These are phyloP conservation scores for Melospiza melodia DNA, from an alignment of 2,113 vertebrate species.

Conservation along the genomic window DNA sequence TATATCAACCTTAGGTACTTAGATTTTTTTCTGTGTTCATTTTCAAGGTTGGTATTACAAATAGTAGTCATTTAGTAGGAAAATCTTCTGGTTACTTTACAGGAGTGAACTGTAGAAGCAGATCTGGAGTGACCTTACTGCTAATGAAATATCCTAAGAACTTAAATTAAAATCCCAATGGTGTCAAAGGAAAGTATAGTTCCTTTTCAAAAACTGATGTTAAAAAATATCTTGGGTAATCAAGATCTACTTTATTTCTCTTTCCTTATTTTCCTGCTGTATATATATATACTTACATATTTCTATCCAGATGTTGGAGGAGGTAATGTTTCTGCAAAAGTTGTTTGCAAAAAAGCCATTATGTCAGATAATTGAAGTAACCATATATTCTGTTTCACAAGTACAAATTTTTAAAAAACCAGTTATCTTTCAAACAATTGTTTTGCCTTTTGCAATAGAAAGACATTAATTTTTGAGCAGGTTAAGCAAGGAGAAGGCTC, in stretches of 20 bases:
- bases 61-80: neutral
- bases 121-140: neutral
- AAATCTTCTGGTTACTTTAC: neutral
- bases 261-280: slow-evolving; percentile 61
- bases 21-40: neutral
- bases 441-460: neutral
- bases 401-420: neutral
- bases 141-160: neutral
- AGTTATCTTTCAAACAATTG: slow-evolving; percentile 26
- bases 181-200: neutral
- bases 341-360: slow-evolving; percentile 44
- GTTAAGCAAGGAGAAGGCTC: neutral
- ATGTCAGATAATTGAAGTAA: slow-evolving; percentile 43
- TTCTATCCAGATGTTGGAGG: neutral
- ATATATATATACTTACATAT: slow-evolving; percentile 53
- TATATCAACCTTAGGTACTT: neutral
- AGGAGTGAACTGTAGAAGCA: neutral
- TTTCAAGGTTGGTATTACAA: slow-evolving; percentile 47
- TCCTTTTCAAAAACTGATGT: slow-evolving; percentile 44
- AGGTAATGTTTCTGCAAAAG: neutral
- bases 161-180: neutral
- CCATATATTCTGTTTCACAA: slow-evolving; percentile 37
- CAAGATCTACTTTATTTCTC: slow-evolving; percentile 13
- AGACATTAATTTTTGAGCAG: neutral
- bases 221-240: neutral